Evolutionary conservation across 2,797 vertebrate genomes (phyloP), one percentile per base, ranked within the genome.

Genomic region (Periparus ater): DNA sequence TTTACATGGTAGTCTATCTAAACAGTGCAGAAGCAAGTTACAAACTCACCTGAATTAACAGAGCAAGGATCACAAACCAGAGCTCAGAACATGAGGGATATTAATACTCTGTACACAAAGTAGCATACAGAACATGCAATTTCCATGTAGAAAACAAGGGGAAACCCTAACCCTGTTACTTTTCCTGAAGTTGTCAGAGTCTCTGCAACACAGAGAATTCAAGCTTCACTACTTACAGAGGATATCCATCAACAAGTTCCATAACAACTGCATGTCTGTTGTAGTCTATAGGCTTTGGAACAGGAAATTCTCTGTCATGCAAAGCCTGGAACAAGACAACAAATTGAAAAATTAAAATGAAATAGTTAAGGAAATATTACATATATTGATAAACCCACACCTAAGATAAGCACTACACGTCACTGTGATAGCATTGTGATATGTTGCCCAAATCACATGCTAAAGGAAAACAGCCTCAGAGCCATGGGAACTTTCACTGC

Each of bases 181-280:
- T 65, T 34, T 50, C 7, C 51, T 70, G 42, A 27, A 6, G 6
- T 7, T 29, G 36, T 25, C 30, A 74, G 8, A 4, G 5, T 72
- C 75, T 70, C 55, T 79, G 1, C 47, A 68, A 86, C 27, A 88
- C 11, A 44, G 15, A 65, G 1, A 54, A 38, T 70, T 91, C 30
- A 90, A 74, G 26, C 66, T 55, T 47, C 55, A 90, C 80, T 93
- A 99, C 99, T 98, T 97, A 99, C 99, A 99, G 95, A 42, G 99
- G 99, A 97, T 98, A 99, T 82, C 99, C 99, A 97, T 98, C 99
- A 94, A 99, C 98, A 88, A 99, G 98, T 96, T 99, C 99, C 99
- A 99, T 99, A 91, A 99, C 98, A 23, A 99, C 98, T 26, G 99
- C 99, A 91, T 99, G 99, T 89, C 99, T 98, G 97, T 99, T 99